phyloP scores from a whole-genome alignment of 2,888 invertebrate species.

The Drosophila phalerata region DNA sequence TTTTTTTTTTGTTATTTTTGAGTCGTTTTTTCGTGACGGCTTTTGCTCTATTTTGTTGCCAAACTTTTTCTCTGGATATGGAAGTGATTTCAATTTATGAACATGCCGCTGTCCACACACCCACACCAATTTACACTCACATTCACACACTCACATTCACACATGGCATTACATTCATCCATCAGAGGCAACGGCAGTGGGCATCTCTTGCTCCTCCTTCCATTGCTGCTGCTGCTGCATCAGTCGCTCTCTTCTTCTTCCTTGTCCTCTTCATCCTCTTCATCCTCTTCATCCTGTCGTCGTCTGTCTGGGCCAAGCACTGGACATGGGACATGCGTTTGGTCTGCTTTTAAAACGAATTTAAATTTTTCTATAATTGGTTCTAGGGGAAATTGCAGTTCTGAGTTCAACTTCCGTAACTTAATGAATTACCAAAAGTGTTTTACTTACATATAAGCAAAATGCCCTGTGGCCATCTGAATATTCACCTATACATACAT shows the following conservation, averaged over 20 bases:
- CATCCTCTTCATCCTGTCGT: constrained; percentile 37
- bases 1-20: constrained; percentile 1
- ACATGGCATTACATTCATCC: constrained; percentile 65
- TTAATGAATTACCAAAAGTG: constrained; percentile 86
- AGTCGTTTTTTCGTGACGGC: constrained; percentile 32
- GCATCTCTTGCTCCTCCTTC: constrained; percentile 31
- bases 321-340: constrained; percentile 65
- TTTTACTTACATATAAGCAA: constrained; percentile 70
- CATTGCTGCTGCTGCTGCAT: constrained; percentile 19
- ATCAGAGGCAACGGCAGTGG: constrained; percentile 57
- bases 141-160: constrained; percentile 34
- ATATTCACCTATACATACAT: constrained; percentile 7
- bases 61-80: constrained; percentile 81
- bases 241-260: constrained; percentile 20
- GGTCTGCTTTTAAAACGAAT: constrained; percentile 80
- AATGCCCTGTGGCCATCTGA: constrained; percentile 59
- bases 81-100: constrained; percentile 85
- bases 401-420: constrained; percentile 86
- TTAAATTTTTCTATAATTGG: constrained; percentile 85
- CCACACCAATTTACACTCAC: constrained; percentile 36
- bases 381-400: constrained; percentile 86
- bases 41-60: constrained; percentile 72
- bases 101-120: constrained; percentile 80
- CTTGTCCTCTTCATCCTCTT: constrained; percentile 26
- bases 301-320: constrained; percentile 56